Evolutionary conservation across 2,888 invertebrate genomes (phyloP), one percentile per base, ranked within the genome.

Genomic region (Troides aeacus): DNA sequence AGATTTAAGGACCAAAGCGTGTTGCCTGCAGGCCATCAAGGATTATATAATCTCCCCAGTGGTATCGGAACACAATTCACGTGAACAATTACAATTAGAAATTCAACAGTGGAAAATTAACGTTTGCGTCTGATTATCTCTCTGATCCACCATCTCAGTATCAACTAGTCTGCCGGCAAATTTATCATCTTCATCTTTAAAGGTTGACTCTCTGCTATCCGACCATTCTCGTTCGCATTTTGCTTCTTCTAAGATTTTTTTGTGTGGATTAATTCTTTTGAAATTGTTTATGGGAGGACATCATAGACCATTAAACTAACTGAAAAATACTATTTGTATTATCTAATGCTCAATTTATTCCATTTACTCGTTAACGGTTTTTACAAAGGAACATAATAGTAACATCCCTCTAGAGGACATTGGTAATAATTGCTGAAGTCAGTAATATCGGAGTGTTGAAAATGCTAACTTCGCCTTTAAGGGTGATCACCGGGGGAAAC

Each of bases 201-300:
- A 58, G 60, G n/a, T 36, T 60, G 60, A 18, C 30, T 60, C 60
- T 60, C 60, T 60, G 60, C 36, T 60, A 60, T 60, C 60, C 60
- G 60, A 60, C 30, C 60, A 60, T 60, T 60, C 60, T 60, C 60
- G 60, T 60, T 60, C 36, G 23, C 12, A 15, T 15, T 46, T 10
- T 39, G 10, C 10, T 10, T 39, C 1, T 10, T 39, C 7, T 39
- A 46, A 46, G 46, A 15, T 15, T 46, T 12, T 21, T 10, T 3
- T 46, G 46, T 46, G 12, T 46, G 1, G 15, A 46, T 15, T 46
- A 46, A 46, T 46, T 46, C 12, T 46, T 46, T 46, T 46, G 3
- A 46, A 46, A 15, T 15, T 12, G 46, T 46, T 46, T 2, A 12
- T 12, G 42, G 8, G 12, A 46, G 46, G 46, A 46, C 46, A 46